Base-by-base conservation (phyloP, 2,113 vertebrate genomes). In the Agapornis roseicollis region DNA sequence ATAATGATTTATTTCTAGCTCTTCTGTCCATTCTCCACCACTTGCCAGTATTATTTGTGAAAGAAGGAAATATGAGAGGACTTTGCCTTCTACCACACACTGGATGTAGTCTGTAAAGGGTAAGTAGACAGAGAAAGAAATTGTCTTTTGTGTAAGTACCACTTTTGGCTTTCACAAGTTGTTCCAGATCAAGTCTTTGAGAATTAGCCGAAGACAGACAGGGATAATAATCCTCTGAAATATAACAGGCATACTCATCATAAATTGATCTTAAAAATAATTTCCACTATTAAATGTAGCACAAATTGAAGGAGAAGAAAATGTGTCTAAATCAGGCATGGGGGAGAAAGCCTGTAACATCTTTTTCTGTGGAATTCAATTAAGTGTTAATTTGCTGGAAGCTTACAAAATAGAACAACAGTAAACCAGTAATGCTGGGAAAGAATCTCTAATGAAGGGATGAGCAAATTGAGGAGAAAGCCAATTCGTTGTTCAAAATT, bases 331-430 rank as follows among this genome's bases (percentile, higher is more conserved):
- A 92, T 82, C 58, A 9, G 71, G 50, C 60, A 5, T 29, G 46
- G 46, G 29, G 24, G 39, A 64, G 31, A 76, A 37, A 74, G 49
- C 27, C 83, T 47, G 28, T 27, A 61, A 63, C 44, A 60, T 20
- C 49, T 87, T 90, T 42, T 55, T 70, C 78, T 29, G 0, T 65
- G 18, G 56, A 94, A 90, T 84, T 92, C 72, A 94, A 76, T 94
- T 92, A 65, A 15, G 63, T 90, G 65, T 74, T 92, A 87, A 89
- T 94, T 92, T 87, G 52, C 73, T 84, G 65, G 60, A 79, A 68
- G 69, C 65, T 76, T 18, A 17, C 47, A 13, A 85, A 96, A 61
- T 3, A 81, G 65, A 71, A 46, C 55, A 88, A 23, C 42, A 64
- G 47, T 8, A 28, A 66, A 50, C 1, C 39, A 28, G 39, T 63